Percentiles rank a stretch among this genome's conserved stretches.
phyloP scores from a whole-genome alignment of 2,113 vertebrate species.

The Physeter macrocephalus region DNA sequence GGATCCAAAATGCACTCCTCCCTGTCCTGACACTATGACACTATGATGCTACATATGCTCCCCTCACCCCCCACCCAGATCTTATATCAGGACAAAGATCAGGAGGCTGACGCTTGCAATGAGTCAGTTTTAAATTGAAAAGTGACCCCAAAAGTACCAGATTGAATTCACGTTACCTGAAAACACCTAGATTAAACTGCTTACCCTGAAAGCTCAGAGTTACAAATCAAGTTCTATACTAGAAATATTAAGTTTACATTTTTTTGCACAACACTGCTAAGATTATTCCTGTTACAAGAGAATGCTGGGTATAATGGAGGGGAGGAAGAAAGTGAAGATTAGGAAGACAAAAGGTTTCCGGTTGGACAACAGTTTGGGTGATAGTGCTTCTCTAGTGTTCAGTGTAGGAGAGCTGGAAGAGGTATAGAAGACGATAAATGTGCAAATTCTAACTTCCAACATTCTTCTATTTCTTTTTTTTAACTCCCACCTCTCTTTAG shows the following conservation, averaged over 20 bases:
- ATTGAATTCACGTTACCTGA: background rate
- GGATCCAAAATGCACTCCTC: background rate
- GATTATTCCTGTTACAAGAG: background rate
- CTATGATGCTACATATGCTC: fast-evolving
- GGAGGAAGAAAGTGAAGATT: background rate
- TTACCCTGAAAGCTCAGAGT: background rate
- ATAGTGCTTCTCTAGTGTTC: background rate
- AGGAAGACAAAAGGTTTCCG: background rate
- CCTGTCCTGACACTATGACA: background rate
- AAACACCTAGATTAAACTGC: background rate
- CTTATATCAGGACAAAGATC: background rate
- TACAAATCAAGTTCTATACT: background rate
- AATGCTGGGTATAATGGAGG: background rate
- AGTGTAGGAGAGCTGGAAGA: background rate
- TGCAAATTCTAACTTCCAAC: background rate
- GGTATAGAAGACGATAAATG: background rate
- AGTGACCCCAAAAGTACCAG: background rate
- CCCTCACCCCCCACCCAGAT: background rate
- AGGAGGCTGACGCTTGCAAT: background rate
- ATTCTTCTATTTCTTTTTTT: background rate
- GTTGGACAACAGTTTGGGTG: background rate
- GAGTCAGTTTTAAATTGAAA: background rate
- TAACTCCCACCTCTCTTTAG: background rate
- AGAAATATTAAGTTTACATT: background rate
- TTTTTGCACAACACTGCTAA: background rate